Evolutionary conservation across 2,113 vertebrate species (phyloP).

Genomic region (Puffinus mauretanicus): DNA sequence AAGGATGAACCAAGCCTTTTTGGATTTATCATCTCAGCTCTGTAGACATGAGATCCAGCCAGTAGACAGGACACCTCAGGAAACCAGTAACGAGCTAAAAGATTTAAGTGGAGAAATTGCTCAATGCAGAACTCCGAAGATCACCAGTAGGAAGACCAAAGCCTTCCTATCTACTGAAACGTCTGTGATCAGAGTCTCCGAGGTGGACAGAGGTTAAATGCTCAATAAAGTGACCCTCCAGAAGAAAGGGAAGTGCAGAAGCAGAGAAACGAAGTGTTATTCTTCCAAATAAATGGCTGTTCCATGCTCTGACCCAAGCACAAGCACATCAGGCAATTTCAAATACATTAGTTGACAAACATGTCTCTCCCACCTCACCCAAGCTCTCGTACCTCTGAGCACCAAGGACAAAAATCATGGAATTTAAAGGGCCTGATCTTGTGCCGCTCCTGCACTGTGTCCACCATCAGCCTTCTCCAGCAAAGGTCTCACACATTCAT

Average conservation of each 20-base stretch:
- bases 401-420: neutral
- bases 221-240: neutral
- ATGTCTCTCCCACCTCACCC: neutral
- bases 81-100: neutral
- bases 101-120: neutral
- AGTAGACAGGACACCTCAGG: neutral
- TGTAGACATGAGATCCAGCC: neutral
- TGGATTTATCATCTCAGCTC: neutral
- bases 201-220: neutral
- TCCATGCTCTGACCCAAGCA: neutral
- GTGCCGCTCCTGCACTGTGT: accelerated
- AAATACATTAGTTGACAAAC: neutral
- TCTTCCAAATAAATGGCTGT: neutral
- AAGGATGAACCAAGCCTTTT: neutral
- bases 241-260: neutral
- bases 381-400: neutral
- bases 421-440: neutral
- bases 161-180: neutral
- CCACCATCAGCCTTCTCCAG: neutral
- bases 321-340: neutral
- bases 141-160: neutral
- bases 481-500: accelerated
- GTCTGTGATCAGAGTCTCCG: neutral
- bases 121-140: neutral
- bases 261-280: neutral